Base-by-base conservation (phyloP, 2,797 vertebrate species). In the Ceryle rudis region DNA sequence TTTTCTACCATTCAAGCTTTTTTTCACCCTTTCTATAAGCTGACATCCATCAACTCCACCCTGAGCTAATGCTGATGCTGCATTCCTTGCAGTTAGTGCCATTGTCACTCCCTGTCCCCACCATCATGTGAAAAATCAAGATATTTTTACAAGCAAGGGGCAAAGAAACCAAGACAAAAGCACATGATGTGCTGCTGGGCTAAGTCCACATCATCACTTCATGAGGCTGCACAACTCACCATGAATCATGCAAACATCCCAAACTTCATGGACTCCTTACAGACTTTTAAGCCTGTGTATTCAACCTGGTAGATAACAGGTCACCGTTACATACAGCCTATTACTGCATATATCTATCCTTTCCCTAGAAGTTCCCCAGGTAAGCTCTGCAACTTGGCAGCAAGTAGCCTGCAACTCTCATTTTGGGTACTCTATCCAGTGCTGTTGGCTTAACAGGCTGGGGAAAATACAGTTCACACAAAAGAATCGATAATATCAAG, bases 191-290 rank as follows among this genome's bases (percentile, higher is more conserved):
- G 14, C 46, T 77, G 64, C 42, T 20, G 35, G 62, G 14, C 25
- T 18, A 9, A 19, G 18, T 23, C 42, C 28, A 51, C 54, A 8
- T 22, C 15, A 3, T 44, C 55, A 33, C n/a, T 52, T 41, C n/a
- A 33, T 8, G 26, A 46, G 26, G 13, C 65, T 41, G 21, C 71
- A 60, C 65, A 54, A 23, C 21, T 47, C 6, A 2, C 21, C 2
- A 0, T 7, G 22, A 54, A 28, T 54, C 29, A n/a, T 1, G 2
- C 12, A 35, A 37, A 37, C 41, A 39, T n/a, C 44, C 29, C 19
- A 29, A 11, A 31, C 23, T 44, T 49, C 52, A 8, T 2, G 19
- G 23, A 6, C 31, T 70, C 31, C 20, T 54, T 25, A 42, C 11
- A 71, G 11, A 5, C 28, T 41, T 65, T 66, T 33, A 55, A 35